Base-by-base conservation (phyloP, 2,888 invertebrate species). In the Hydropsyche betteni region DNA sequence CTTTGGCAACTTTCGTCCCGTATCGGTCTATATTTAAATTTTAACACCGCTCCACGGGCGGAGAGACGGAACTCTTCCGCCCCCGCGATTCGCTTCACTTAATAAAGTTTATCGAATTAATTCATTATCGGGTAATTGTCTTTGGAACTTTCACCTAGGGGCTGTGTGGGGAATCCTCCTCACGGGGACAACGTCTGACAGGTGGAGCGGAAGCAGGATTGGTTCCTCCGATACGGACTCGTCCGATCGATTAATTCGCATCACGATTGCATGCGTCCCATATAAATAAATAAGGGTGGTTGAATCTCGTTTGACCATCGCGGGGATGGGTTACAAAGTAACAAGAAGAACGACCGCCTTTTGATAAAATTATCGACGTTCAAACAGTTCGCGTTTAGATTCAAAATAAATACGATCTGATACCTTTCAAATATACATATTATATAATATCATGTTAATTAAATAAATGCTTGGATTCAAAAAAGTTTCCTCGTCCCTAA, bases 121-220 rank as follows among this genome's bases (percentile, higher is more conserved):
- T 78, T 76, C 78, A 78, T 78, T 78, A 78, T 78, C 75, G 76
- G 75, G 75, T 78, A 79, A 79, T 79, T 79, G 78, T 79, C 77
- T 78, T 77, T 58, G 77, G 72, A 78, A 78, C 74, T 75, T 75
- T 74, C 64, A 44, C 75, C 70, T 72, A 38, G 44, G 44, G 44
- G 44, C 53, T 50, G 69, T 55, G 12, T 10, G 44, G 44, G 44
- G 71, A 73, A 4, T 52, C 53, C 64, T 3, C 64, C 36, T n/a
- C 52, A 52, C 38, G 61, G 36, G 14, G 58, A 44, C 50, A 16
- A 75, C 75, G 75, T 77, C 75, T 73, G 74, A 64, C 51, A 69
- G 69, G 52, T 69, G 52, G 51, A 34, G 69, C 69, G 69, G 64
- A 64, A 64, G 34, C 36, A 12, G 36, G 34, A 64, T 44, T 10